Conservation (phyloP, 2,888 invertebrate genomes). For the Leptopterna dolabrata region DNA sequence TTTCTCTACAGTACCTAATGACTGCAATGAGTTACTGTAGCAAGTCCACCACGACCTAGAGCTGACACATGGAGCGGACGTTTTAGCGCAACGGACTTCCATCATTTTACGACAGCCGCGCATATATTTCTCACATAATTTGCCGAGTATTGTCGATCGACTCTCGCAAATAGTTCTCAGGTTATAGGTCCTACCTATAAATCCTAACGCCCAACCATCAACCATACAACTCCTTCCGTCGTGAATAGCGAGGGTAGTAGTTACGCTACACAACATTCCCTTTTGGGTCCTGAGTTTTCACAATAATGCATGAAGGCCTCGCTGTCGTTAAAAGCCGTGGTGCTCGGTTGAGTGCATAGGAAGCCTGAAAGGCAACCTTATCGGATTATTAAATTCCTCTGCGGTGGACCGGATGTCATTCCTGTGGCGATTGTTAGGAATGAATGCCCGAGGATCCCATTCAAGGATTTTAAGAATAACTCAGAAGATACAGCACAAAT, state of each 20-base stretch:
- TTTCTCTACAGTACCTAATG: too few species aligned
- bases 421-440: background rate
- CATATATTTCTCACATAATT: too few species aligned
- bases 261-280: background rate
- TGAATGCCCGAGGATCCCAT: too few species aligned
- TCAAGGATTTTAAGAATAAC: too few species aligned
- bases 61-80: too few species aligned
- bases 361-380: background rate
- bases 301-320: background rate
- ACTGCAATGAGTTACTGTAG: too few species aligned
- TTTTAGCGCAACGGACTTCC: too few species aligned
- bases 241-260: background rate
- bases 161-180: too few species aligned
- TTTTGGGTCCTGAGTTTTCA: background rate
- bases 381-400: conserved; percentile 11
- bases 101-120: too few species aligned
- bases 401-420: conserved; percentile 11
- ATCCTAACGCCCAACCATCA: background rate
- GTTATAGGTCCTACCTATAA: background rate
- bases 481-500: too few species aligned
- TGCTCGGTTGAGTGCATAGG: background rate
- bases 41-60: too few species aligned
- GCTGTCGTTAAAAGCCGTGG: background rate
- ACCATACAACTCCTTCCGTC: background rate
- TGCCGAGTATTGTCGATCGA: too few species aligned